phyloP scores from a whole-genome alignment of 2,113 vertebrate species.

The Tachysurus vachellii region DNA sequence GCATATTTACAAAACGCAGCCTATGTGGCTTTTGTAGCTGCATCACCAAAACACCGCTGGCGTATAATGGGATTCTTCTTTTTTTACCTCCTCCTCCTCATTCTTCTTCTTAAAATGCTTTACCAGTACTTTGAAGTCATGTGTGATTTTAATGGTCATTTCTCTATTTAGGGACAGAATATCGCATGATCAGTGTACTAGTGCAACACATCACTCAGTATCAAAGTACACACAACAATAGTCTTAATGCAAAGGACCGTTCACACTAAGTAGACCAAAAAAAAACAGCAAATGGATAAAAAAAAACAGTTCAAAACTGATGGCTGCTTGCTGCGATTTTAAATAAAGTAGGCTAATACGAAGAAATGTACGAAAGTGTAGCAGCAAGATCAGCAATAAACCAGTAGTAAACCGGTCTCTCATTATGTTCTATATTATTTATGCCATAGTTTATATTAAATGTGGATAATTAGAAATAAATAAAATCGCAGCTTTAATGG shows the following conservation, averaged over 20 bases:
- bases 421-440: not conserved
- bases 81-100: not conserved
- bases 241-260: not conserved
- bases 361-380: not conserved
- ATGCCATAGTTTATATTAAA: not conserved
- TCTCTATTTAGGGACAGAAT: not conserved
- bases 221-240: not conserved
- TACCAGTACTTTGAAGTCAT: not conserved
- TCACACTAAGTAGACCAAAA: not conserved
- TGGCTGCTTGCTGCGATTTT: not conserved
- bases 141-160: not conserved
- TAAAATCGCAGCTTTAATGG: not conserved
- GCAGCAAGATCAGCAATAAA: not conserved
- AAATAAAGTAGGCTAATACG: not conserved
- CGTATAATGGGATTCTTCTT: not conserved
- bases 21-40: not conserved
- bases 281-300: not conserved
- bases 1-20: constrained; percentile 49
- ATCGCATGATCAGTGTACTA: not conserved
- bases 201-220: not conserved
- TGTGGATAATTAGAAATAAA: not conserved
- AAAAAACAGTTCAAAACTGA: not conserved
- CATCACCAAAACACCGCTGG: not conserved
- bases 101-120: not conserved
- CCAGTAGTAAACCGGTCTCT: not conserved